A percentile compares a stretch with the other conserved stretches of the same genome.
Evolutionary conservation across 2,113 vertebrate genomes (phyloP).

Genomic region (Pyxicephalus adspersus): DNA sequence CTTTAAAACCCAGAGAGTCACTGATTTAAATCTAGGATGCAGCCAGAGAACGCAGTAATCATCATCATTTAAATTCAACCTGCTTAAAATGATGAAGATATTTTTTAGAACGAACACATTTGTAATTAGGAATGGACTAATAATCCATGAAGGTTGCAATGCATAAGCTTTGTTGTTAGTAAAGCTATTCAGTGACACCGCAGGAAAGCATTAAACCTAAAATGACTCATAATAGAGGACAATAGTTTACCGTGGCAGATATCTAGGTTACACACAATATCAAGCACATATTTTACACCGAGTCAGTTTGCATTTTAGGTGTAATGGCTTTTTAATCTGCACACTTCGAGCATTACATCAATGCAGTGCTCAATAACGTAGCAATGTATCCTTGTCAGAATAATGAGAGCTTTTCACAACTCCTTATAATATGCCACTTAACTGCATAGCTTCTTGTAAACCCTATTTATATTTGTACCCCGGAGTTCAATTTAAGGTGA

Average conservation of each 20-base stretch:
- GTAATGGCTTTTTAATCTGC: constrained; percentile 16
- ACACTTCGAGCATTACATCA: constrained; percentile 4
- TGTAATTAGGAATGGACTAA: too few relatives aligned
- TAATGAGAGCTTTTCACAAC: constrained; percentile 42
- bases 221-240: not conserved
- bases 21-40: too few relatives aligned
- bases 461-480: constrained; percentile 40
- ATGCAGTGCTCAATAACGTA: constrained; percentile 7
- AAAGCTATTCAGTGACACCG: not conserved
- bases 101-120: too few relatives aligned
- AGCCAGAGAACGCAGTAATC: too few relatives aligned
- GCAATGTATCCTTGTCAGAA: constrained; percentile 45
- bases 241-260: not conserved
- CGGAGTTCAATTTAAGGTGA: constrained; percentile 50
- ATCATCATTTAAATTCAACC: too few relatives aligned
- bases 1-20: too few relatives aligned
- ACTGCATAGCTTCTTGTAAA: constrained; percentile 25
- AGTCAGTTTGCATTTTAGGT: not conserved
- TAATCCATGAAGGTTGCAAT: too few relatives aligned
- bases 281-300: not conserved
- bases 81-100: too few relatives aligned
- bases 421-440: constrained; percentile 48
- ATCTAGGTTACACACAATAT: not conserved
- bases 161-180: too few relatives aligned
- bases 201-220: not conserved